A percentile compares a stretch with the other conserved stretches of the same genome.
Conservation (phyloP, 2,888 invertebrate genomes). For the Leptogaster cylindrica region DNA sequence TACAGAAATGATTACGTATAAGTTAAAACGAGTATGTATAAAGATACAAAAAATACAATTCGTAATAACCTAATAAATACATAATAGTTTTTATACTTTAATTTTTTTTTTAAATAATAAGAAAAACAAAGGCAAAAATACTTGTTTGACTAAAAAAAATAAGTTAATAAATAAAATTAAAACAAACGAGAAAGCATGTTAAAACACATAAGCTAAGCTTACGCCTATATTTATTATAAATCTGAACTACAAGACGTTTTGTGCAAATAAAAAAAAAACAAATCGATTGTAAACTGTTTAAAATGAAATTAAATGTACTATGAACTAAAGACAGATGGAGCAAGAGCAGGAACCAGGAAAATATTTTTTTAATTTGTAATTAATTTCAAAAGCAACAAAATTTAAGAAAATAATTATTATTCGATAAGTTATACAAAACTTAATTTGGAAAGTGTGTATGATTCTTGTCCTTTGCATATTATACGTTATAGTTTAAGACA, state of each 20-base stretch:
- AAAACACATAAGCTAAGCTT: background rate
- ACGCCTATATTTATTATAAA: constrained; percentile 1
- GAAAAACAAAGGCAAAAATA: constrained; percentile 5
- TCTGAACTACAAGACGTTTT: background rate
- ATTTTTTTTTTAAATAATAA: background rate
- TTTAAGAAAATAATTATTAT: no score
- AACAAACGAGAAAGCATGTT: background rate
- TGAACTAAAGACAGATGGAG: no score
- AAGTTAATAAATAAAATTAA: constrained; percentile 10
- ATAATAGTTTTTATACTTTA: constrained; percentile 6
- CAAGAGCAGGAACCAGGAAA: no score
- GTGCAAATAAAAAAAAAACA: background rate
- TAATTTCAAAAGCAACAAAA: no score
- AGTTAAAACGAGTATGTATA: constrained; percentile 39
- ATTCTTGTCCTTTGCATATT: no score
- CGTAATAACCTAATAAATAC: constrained; percentile 1
- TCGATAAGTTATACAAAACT: no score
- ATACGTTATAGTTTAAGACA: no score
- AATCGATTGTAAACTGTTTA: constrained; percentile 1
- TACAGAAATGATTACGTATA: constrained; percentile 8
- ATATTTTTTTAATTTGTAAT: no score
- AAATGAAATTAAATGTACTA: no score
- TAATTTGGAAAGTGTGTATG: no score
- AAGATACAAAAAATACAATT: constrained; percentile 33
- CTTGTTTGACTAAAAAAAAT: background rate